These are phyloP conservation scores for Leptinotarsa lineolata DNA, from an alignment of 1,140 invertebrate species.

Conservation along the genomic window DNA sequence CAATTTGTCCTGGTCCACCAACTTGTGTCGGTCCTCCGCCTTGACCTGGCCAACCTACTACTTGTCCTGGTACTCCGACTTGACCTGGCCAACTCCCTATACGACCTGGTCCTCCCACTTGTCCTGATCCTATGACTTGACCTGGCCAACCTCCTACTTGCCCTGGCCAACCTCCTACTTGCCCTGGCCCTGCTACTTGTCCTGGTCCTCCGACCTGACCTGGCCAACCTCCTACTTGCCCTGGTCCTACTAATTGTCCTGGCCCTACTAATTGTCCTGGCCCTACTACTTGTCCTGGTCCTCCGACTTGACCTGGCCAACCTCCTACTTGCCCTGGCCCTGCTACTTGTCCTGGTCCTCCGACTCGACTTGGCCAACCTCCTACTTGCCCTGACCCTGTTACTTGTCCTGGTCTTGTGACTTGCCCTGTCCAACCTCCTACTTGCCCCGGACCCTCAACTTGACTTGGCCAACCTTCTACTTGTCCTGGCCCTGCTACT, in stretches of 20 bases:
- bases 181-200: conserved; percentile 7
- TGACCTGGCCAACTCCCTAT: conserved; percentile 18
- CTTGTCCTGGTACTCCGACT: conserved; percentile 4
- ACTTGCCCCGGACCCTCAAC: conserved; percentile 12
- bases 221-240: conserved; percentile 13
- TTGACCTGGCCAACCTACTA: conserved; percentile 11
- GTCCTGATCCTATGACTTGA: not conserved
- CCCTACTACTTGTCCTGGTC: conserved; percentile 10
- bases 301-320: conserved; percentile 1
- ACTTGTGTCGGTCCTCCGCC: not conserved
- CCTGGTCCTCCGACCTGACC: conserved; percentile 28
- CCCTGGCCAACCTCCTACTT: conserved; percentile 21
- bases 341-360: conserved; percentile 13
- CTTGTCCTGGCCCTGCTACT: conserved; percentile 30
- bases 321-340: conserved; percentile 19
- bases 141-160: conserved; percentile 13
- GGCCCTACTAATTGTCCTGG: conserved; percentile 21
- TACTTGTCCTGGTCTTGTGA: conserved; percentile 15
- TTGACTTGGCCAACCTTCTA: conserved; percentile 17
- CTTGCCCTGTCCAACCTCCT: conserved; percentile 16
- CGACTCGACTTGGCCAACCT: conserved; percentile 12
- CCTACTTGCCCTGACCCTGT: conserved; percentile 18
- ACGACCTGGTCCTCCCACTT: conserved; percentile 28
- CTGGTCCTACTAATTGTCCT: not conserved
- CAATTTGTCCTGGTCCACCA: conserved; percentile 13